Conservation (phyloP, 2,113 vertebrate genomes). For the Burhinus oedicnemus region DNA sequence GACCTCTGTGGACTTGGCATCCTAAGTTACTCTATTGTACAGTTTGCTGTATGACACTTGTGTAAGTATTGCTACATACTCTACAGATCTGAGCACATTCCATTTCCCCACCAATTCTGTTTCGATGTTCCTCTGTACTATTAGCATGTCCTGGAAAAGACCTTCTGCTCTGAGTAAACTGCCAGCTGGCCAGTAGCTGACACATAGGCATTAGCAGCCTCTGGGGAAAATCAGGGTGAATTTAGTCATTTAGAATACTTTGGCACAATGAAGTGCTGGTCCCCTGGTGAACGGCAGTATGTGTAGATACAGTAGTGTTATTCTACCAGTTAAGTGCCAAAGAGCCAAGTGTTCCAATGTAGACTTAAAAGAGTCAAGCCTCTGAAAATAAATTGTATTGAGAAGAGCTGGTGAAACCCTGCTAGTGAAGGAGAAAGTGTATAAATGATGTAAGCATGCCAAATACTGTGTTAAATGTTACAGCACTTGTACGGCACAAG, state of each 20-base stretch:
- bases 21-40: not conserved
- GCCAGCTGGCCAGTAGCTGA: not conserved
- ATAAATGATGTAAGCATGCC: not conserved
- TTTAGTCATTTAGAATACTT: not conserved
- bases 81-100: rapidly evolving
- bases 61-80: not conserved
- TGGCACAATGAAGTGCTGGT: not conserved
- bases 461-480: not conserved
- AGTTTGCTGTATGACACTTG: not conserved
- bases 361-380: not conserved
- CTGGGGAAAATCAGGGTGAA: constrained; percentile 4
- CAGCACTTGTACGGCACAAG: not conserved
- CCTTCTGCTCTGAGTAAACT: not conserved
- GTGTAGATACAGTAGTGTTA: not conserved
- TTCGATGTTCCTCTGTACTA: not conserved
- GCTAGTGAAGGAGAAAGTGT: not conserved
- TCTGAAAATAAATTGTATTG: not conserved
- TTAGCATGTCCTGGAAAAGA: not conserved
- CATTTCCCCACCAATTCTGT: not conserved
- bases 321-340: not conserved
- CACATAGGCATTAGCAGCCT: not conserved
- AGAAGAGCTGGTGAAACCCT: not conserved
- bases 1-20: not conserved
- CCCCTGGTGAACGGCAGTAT: not conserved
- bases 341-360: not conserved